These are phyloP conservation scores for Speoplatyrhinus poulsoni DNA, from an alignment of 2,113 vertebrate species.

Conservation along the genomic window DNA sequence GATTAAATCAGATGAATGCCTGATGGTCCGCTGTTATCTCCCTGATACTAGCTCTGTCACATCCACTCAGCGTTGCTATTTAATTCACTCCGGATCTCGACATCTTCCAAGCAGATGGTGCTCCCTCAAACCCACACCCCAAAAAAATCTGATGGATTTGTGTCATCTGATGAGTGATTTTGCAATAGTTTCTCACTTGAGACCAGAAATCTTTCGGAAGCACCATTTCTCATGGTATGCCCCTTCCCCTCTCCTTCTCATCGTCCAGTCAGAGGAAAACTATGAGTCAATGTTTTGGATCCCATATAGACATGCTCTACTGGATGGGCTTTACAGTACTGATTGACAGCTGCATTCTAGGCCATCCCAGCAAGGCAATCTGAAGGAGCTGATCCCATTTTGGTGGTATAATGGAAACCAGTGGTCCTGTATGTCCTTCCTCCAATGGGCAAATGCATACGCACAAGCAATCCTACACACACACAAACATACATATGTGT, in stretches of 20 bases:
- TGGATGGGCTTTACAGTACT: slow-evolving; percentile 33
- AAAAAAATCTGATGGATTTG: too few relatives aligned
- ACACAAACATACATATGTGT: background rate
- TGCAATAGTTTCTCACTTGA: too few relatives aligned
- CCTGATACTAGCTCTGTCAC: slow-evolving; percentile 49
- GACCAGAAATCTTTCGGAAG: background rate
- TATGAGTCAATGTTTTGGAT: slow-evolving; percentile 39
- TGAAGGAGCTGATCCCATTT: slow-evolving; percentile 34
- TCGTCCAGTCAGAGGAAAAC: slow-evolving; percentile 18
- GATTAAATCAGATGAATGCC: slow-evolving; percentile 57
- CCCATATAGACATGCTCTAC: slow-evolving; percentile 23
- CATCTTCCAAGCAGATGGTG: slow-evolving; percentile 1
- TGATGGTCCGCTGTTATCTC: slow-evolving; percentile 34
- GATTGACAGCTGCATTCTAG: slow-evolving; percentile 47
- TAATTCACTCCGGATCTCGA: slow-evolving; percentile 27
- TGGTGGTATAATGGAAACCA: slow-evolving; percentile 34
- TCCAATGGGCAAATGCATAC: slow-evolving; percentile 37
- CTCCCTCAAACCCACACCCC: slow-evolving; percentile 9
- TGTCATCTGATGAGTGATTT: too few relatives aligned
- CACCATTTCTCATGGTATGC: background rate
- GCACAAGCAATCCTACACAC: background rate
- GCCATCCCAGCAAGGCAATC: slow-evolving; percentile 39
- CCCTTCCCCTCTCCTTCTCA: slow-evolving; percentile 12
- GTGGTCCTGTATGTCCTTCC: slow-evolving; percentile 26
- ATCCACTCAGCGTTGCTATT: slow-evolving; percentile 48